Evolutionary conservation across 1,140 invertebrate species (phyloP), one percentile per base, ranked within the genome.

Genomic region (Dryas iulia): DNA sequence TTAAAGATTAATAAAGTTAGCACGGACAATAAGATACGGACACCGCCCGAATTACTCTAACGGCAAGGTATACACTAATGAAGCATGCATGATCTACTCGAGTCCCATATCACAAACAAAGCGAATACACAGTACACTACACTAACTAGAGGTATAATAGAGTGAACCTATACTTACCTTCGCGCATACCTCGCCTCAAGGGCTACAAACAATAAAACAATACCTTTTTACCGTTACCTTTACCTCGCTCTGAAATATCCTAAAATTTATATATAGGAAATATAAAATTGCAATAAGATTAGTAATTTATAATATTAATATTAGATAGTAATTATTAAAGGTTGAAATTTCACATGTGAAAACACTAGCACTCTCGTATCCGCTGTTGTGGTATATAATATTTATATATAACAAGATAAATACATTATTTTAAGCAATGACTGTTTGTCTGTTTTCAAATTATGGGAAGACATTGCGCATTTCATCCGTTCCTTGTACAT

Each of bases 381-480:
- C 84, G 84, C 81, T 83, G 82, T 84, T 76, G 81, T 87, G 77
- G 79, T 81, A 87, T 89, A 89, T 84, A 85, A 86, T 87, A 81
- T 86, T 84, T 79, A 89, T 85, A 87, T 86, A 85, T 82, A 84
- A 83, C 76, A 86, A 76, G 77, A 83, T 85, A 83, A 82, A 87
- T 86, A 89, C 65, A 88, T 87, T 86, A 87, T 81, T 87, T 84
- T 79, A 89, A 90, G 89, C 89, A 85, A 88, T 91, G 85, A 87
- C 83, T 84, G 84, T 82, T 83, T 80, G 72, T 83, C 78, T 84
- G 79, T 73, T 80, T 83, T 88, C 84, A 90, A 87, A 89, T 91
- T 91, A 91, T 91, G 89, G 89, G 87, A 91, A 91, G 89, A 91
- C 89, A 91, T 91, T 91, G 89, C 89, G 89, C 89, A 91, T 91